Percentiles rank a stretch among this genome's conserved stretches.
Conservation (phyloP, 35 echinoderm and acorn worm species). For the Holothuria glaberrima region DNA sequence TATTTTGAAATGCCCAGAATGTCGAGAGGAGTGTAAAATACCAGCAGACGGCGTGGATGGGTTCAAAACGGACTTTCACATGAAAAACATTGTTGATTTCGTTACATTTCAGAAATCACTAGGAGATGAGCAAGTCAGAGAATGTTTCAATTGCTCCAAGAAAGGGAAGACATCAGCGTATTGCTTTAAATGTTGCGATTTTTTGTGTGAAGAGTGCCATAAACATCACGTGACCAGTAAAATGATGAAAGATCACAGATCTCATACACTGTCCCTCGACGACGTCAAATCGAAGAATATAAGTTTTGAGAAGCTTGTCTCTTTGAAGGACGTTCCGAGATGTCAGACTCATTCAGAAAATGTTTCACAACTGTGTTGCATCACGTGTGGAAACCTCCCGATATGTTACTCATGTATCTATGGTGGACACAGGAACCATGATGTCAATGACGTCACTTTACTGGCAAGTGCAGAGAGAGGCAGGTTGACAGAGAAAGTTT, state of each 20-base stretch:
- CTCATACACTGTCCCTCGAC: neutral
- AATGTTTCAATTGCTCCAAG: neutral
- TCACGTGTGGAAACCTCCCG: neutral
- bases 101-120: neutral
- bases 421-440: neutral
- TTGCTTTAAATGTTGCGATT: neutral
- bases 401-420: neutral
- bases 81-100: neutral
- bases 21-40: neutral
- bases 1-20: neutral
- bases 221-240: conserved; percentile 2
- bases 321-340: neutral
- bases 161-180: neutral
- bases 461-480: neutral
- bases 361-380: neutral
- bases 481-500: neutral
- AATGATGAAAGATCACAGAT: neutral
- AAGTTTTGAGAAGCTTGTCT: neutral
- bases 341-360: neutral
- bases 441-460: neutral
- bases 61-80: conserved; percentile 7
- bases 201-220: too few relatives aligned
- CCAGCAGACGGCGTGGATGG: conserved; percentile 1
- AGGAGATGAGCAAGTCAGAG: neutral
- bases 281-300: neutral